phyloP scores from a whole-genome alignment of 2,797 vertebrate genomes.

The Characodon lateralis region DNA sequence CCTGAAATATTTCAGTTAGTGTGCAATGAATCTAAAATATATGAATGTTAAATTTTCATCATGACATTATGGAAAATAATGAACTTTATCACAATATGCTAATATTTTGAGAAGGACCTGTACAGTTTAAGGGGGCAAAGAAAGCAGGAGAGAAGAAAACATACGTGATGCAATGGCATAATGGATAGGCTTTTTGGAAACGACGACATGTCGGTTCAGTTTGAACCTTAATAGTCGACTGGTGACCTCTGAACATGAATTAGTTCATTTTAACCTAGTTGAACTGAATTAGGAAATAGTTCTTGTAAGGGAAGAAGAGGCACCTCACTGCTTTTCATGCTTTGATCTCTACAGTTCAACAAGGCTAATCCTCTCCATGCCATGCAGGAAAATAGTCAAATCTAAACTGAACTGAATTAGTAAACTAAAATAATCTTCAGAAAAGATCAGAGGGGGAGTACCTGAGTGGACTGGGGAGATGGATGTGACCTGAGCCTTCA shows the following conservation, averaged over 20 bases:
- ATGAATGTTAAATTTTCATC: no score
- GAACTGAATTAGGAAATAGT: background rate
- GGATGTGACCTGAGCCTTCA: slow-evolving; percentile 85
- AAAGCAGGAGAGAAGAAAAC: background rate
- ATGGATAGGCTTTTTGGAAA: no score
- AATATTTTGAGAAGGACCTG: no score
- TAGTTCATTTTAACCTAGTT: background rate
- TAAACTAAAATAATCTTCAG: background rate
- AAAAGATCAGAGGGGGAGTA: slow-evolving; percentile 51
- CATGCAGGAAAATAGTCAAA: background rate
- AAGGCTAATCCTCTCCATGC: background rate
- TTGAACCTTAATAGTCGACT: no score
- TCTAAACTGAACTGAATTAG: background rate
- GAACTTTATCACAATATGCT: no score
- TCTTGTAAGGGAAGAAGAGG: background rate
- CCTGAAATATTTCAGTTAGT: no score
- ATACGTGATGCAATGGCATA: background rate
- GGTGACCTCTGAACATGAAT: no score
- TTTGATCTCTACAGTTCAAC: background rate
- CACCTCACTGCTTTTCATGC: background rate
- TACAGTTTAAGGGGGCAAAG: background rate
- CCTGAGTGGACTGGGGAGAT: slow-evolving; percentile 85
- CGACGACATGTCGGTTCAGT: no score
- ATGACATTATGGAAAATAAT: no score
- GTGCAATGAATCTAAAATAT: no score